Percentiles rank a stretch among this genome's conserved stretches.
Conservation (phyloP, 2,113 vertebrate species). For the Peucedramus taeniatus region DNA sequence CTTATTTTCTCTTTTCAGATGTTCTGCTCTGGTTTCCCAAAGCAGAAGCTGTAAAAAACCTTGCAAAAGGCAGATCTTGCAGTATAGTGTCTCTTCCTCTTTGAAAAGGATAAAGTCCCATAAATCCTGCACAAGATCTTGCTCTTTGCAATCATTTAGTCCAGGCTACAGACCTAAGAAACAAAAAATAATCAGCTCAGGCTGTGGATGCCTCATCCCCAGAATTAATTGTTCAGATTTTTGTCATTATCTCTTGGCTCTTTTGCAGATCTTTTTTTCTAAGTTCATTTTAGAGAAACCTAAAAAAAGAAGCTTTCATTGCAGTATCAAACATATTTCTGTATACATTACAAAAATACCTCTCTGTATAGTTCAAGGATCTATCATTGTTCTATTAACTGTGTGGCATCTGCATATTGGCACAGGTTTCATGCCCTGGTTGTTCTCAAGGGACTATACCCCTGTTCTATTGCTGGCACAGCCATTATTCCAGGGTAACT, state of each 20-base stretch:
- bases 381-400: neutral
- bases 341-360: neutral
- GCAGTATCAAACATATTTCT: neutral
- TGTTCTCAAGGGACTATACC: neutral
- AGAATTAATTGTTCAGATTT: slow-evolving; percentile 30
- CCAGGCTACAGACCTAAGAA: neutral
- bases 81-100: neutral
- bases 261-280: neutral
- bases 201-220: neutral
- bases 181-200: slow-evolving; percentile 2
- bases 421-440: neutral
- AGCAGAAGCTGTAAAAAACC: neutral
- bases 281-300: neutral
- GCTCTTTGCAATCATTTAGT: neutral
- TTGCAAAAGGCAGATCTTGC: neutral
- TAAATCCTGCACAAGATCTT: neutral
- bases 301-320: neutral
- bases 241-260: neutral
- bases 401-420: neutral
- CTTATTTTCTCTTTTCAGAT: neutral
- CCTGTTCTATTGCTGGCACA: slow-evolving; percentile 23
- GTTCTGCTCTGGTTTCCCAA: neutral
- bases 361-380: neutral
- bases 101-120: neutral
- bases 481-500: slow-evolving; percentile 38